phyloP scores from a whole-genome alignment of 2,888 invertebrate genomes.

The Lamproptera curius region DNA sequence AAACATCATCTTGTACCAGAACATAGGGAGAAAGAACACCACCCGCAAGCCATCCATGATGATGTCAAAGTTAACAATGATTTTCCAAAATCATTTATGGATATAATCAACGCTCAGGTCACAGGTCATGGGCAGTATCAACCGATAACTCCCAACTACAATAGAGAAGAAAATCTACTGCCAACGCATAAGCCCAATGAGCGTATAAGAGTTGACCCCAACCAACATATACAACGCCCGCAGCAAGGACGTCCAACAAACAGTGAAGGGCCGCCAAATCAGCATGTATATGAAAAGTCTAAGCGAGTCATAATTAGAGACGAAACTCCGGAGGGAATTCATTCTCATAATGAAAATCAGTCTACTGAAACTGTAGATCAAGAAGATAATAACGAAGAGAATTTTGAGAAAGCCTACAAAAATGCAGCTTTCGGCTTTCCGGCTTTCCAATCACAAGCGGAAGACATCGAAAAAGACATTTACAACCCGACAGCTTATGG shows the following conservation, averaged over 20 bases:
- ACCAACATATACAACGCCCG: conserved; percentile 41
- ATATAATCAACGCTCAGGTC: conserved; percentile 20
- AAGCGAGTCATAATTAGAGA: conserved; percentile 55
- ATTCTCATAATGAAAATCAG: conserved; percentile 47
- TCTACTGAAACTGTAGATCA: conserved; percentile 47
- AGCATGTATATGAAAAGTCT: conserved; percentile 44
- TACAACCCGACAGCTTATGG: conserved; percentile 58
- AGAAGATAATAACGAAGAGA: conserved; percentile 65
- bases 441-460: conserved; percentile 44
- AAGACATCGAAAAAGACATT: conserved; percentile 53
- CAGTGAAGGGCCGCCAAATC: conserved; percentile 1
- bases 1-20: conserved; percentile 29
- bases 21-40: conserved; percentile 29
- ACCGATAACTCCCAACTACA: conserved; percentile 47
- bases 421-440: conserved; percentile 66
- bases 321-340: conserved; percentile 52
- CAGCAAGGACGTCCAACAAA: conserved; percentile 28
- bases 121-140: conserved; percentile 28
- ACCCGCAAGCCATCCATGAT: conserved; percentile 26
- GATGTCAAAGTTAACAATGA: conserved; percentile 26
- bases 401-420: conserved; percentile 67
- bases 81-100: conserved; percentile 22
- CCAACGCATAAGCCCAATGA: conserved; percentile 40
- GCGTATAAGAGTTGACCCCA: conserved; percentile 49
- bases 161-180: conserved; percentile 48